Evolutionary conservation across 2,888 invertebrate species (phyloP), one percentile per base, ranked within the genome.

Genomic region (Selenia dentaria): DNA sequence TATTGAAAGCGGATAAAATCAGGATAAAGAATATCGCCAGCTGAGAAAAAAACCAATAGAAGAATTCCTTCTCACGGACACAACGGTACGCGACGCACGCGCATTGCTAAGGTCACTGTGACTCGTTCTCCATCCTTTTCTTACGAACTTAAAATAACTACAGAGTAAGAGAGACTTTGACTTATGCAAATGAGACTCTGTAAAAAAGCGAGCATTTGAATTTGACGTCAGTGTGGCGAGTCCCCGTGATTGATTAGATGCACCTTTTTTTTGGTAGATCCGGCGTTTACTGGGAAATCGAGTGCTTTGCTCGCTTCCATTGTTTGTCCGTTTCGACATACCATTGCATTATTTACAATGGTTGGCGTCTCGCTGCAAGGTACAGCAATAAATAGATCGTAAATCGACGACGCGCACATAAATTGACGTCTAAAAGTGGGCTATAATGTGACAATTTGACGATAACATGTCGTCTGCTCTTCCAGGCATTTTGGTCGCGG

Each of bases 61-160:
- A 79, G 81, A 86, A 88, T 86, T 79, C 79, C 84, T 83, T 83
- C 84, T 83, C 83, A 83, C 85, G 81, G 77, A 65, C 67, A 66
- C 82, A 83, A 84, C 83, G 81, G 85, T 83, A 83, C 61, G n/a
- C 70, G 68, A 65, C 78, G 78, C 81, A 79, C 79, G 79, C 81
- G 83, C 84, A 81, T 71, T 43, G 56, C 69, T 75, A 74, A 79
- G 78, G 79, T 80, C 79, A 78, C 59, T 62, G 63, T 64, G 69
- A 69, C 69, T 66, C 50, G 61, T 57, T 46, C 32, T 54, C 58
- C 49, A 51, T 76, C 80, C 69, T 75, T 62, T 44, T 78, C 67
- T 54, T 44, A 13, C 59, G 20, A 37, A 38, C 36, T 4, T 11
- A 38, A 34, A 43, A 44, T 33, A 22, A 14, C 14, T 35, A 13